A percentile compares a stretch with the other conserved stretches of the same genome.
Evolutionary conservation across 1,140 invertebrate genomes (phyloP).

Genomic region (Maconellicoccus hirsutus): DNA sequence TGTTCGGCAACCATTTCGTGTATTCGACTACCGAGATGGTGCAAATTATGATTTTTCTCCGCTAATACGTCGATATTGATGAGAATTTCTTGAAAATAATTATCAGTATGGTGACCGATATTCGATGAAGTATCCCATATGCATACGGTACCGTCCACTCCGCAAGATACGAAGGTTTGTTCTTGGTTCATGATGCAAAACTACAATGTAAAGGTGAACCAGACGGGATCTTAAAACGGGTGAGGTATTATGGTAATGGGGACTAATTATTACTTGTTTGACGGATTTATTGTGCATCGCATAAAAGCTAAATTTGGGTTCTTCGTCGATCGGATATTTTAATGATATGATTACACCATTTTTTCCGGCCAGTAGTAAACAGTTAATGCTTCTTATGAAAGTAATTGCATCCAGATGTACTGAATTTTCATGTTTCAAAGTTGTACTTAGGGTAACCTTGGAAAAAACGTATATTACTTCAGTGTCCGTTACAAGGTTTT

Average conservation of each 20-base stretch:
- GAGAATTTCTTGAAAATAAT: constrained; percentile 45
- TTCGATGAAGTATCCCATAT: constrained; percentile 69
- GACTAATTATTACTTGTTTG: background rate
- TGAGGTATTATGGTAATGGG: too few species aligned
- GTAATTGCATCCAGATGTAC: background rate
- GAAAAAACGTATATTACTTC: background rate
- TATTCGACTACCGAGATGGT: constrained; percentile 49
- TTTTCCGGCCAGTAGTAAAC: constrained; percentile 57
- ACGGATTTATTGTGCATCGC: constrained; percentile 54
- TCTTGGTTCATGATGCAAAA: background rate
- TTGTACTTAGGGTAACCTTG: constrained; percentile 32
- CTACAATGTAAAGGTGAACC: background rate
- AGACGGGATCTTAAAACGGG: too few species aligned
- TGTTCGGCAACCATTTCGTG: constrained; percentile 61
- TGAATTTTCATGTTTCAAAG: constrained; percentile 31
- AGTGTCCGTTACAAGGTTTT: too few species aligned
- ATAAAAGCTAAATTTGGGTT: constrained; percentile 53
- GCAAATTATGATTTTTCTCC: constrained; percentile 34
- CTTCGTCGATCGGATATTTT: constrained; percentile 62
- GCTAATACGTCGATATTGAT: constrained; percentile 42
- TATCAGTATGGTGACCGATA: constrained; percentile 61
- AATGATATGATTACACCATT: constrained; percentile 61
- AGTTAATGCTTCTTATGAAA: background rate
- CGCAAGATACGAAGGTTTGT: constrained; percentile 34
- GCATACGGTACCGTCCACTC: constrained; percentile 62